Conservation (phyloP, 2,888 invertebrate genomes). For the Rotaria magnacalcarata region DNA sequence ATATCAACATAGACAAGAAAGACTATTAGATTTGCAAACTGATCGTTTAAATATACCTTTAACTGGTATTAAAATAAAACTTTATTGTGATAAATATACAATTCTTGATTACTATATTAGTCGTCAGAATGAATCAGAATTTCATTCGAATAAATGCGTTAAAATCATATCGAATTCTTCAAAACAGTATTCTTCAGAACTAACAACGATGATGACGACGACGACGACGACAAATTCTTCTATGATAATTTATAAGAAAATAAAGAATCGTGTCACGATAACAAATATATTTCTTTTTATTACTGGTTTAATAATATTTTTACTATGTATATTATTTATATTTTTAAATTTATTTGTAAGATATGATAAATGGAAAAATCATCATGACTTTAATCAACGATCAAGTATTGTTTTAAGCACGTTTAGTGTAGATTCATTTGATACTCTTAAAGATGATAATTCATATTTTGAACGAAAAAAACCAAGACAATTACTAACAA, state of each 20-base stretch:
- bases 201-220: too few relatives aligned
- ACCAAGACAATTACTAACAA: neutral
- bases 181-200: neutral
- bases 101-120: neutral
- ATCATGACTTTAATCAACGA: neutral
- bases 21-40: neutral
- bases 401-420: neutral
- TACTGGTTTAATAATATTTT: neutral
- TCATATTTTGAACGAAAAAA: neutral
- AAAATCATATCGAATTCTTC: neutral
- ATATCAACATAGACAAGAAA: neutral
- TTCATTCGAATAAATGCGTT: neutral
- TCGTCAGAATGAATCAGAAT: too few relatives aligned
- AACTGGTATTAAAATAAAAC: neutral
- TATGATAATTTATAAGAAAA: neutral
- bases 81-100: neutral
- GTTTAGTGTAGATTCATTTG: neutral
- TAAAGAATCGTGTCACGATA: neutral
- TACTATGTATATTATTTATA: neutral
- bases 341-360: neutral
- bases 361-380: neutral
- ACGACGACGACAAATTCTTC: too few relatives aligned
- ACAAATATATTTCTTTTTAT: neutral
- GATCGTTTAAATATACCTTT: neutral
- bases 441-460: neutral